Evolutionary conservation across 2,113 vertebrate species (phyloP).

Genomic region (Laticauda laticaudata): DNA sequence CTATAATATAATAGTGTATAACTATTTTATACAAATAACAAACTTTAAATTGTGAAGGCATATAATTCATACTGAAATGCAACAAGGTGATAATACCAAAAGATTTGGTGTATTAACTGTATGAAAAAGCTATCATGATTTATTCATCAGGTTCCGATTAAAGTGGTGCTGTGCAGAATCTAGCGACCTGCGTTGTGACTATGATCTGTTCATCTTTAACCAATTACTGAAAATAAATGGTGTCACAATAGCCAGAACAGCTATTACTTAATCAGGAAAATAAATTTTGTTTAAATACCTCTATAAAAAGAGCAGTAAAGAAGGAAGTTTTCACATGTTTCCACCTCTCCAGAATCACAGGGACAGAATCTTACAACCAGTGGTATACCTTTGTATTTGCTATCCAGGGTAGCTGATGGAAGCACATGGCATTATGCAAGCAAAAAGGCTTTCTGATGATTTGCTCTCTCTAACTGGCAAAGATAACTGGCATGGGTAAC

Average conservation of each 20-base stretch:
- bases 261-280: background rate
- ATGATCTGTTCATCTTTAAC: background rate
- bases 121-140: background rate
- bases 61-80: background rate
- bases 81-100: background rate
- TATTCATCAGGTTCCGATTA: background rate
- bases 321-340: background rate
- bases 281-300: background rate
- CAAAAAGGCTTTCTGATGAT: background rate
- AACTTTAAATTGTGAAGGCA: background rate
- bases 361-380: background rate
- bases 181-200: background rate
- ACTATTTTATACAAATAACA: background rate
- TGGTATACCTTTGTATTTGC: background rate
- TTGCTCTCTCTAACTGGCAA: background rate
- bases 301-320: background rate
- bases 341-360: background rate
- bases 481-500: background rate
- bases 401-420: background rate
- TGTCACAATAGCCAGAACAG: background rate
- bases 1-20: background rate
- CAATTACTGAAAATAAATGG: background rate
- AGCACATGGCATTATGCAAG: background rate
- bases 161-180: background rate
- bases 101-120: background rate